phyloP scores from a whole-genome alignment of 2,797 vertebrate species.

The Sus cebifrons region DNA sequence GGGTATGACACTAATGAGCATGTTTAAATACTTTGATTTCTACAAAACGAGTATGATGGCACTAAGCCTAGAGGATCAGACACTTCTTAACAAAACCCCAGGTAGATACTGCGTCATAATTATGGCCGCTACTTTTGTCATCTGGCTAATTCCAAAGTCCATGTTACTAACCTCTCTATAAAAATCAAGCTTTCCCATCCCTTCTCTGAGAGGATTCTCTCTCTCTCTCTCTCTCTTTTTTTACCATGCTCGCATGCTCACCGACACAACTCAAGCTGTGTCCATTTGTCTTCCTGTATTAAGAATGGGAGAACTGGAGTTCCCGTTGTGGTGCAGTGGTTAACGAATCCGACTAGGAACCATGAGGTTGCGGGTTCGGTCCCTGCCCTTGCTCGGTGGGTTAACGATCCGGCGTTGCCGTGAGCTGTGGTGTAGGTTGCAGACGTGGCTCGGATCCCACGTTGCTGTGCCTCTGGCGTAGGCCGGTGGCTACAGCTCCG shows the following conservation, averaged over 20 bases:
- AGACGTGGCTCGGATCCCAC: no score
- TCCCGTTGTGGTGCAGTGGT: no score
- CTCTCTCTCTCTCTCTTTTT: background rate
- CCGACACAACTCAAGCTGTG: background rate
- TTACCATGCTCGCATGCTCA: no score
- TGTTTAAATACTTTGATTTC: slow-evolving; percentile 24
- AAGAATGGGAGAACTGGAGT: background rate
- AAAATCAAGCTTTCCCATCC: background rate
- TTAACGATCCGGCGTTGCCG: no score
- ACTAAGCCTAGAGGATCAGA: background rate
- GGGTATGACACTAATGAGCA: background rate
- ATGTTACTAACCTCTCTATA: background rate
- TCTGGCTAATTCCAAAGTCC: background rate
- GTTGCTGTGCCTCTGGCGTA: no score
- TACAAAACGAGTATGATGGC: background rate
- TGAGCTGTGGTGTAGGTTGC: no score
- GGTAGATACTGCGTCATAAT: background rate
- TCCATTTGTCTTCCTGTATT: background rate
- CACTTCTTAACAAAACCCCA: background rate
- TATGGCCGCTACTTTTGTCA: background rate
- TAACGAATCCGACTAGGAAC: no score
- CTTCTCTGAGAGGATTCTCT: background rate
- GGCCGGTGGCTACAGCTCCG: no score
- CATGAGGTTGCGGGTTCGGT: no score
- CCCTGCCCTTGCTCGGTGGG: no score